Base-by-base conservation (phyloP, 53 echinoderm and acorn worm species). In the Arbacia lixula region DNA sequence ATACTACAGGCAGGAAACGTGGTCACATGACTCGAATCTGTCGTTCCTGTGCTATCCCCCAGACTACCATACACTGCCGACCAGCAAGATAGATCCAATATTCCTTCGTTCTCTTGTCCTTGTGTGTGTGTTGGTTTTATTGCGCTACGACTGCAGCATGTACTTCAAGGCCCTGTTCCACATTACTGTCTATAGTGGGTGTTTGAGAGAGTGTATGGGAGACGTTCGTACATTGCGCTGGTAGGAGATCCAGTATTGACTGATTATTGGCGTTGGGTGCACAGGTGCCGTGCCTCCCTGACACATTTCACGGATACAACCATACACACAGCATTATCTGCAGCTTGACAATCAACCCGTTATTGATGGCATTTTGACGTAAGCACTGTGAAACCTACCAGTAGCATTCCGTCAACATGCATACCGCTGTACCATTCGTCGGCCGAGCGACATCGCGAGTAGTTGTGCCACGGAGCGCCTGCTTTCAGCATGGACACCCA, bases 21-120 rank as follows among this genome's bases (percentile, higher is more conserved):
- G 2, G 43, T 69, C 69, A 69, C 40, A 77, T 77, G 78, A 77
- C 78, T 77, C 78, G 60, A 39, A 12, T 58, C 78, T 77, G 60
- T 56, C 60, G 49, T 77, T 77, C 41, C 78, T 77, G 75, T 53
- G 25, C 54, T 16, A 31, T 37, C 4, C 36, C 27, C 16, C n/a
- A n/a, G n/a, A n/a, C n/a, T n/a, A n/a, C n/a, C n/a, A n/a, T n/a
- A n/a, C n/a, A n/a, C n/a, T n/a, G n/a, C n/a, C n/a, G n/a, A n/a
- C n/a, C n/a, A n/a, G n/a, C n/a, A n/a, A n/a, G n/a, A n/a, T n/a
- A n/a, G n/a, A n/a, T n/a, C n/a, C n/a, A n/a, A n/a, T n/a, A n/a
- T n/a, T n/a, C n/a, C n/a, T n/a, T n/a, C n/a, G n/a, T n/a, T n/a
- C n/a, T n/a, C n/a, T 66, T 74, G 51, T 52, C 74, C 74, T 74